Evolutionary conservation across 2,797 vertebrate genomes (phyloP).

Genomic region (Tarsius wallacei): DNA sequence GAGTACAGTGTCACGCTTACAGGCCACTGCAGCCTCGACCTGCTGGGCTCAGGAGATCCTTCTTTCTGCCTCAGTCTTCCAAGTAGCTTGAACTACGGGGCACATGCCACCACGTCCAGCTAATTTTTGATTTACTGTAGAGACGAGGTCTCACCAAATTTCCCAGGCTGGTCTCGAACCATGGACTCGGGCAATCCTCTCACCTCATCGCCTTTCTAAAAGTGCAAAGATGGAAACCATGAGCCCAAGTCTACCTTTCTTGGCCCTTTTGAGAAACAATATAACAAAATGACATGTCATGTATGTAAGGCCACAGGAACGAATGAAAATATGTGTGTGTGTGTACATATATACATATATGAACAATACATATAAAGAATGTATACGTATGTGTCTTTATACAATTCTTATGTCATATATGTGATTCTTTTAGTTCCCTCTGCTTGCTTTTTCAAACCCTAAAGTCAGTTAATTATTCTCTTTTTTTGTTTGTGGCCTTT

Average conservation of each 20-base stretch:
- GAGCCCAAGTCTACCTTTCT: background rate
- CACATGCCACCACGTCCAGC: too few species aligned
- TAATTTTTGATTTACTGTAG: too few species aligned
- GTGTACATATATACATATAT: too few species aligned
- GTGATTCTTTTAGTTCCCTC: background rate
- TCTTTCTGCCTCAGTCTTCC: too few species aligned
- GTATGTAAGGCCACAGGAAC: background rate
- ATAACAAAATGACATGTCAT: background rate
- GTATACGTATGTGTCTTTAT: background rate
- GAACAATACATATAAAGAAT: background rate
- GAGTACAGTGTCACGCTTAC: too few species aligned
- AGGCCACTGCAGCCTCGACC: too few species aligned
- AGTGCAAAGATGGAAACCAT: background rate
- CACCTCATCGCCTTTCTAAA: background rate
- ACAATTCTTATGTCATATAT: background rate
- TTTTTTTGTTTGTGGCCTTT: background rate
- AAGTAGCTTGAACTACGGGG: too few species aligned
- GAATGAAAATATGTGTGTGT: background rate
- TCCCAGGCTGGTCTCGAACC: too few species aligned
- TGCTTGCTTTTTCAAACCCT: background rate
- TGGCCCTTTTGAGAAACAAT: background rate
- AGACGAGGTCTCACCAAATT: too few species aligned
- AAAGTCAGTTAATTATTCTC: background rate
- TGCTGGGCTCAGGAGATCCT: too few species aligned
- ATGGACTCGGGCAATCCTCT: too few species aligned